Conservation (phyloP, 2,888 invertebrate genomes). For the Aphidoletes aphidimyza region DNA sequence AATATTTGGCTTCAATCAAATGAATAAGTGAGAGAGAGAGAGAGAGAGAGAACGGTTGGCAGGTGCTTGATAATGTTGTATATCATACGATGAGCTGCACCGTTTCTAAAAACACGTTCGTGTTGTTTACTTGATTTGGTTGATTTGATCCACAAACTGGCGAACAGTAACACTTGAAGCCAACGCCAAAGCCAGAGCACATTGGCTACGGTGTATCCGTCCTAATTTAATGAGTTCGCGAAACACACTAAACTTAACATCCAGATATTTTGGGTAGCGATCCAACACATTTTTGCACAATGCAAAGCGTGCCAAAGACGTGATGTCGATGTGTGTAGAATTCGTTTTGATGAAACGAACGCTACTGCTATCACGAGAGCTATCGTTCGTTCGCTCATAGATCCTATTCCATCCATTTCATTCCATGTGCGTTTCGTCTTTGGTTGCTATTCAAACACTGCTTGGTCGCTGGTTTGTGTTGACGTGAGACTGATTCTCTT, state of each 20-base stretch:
- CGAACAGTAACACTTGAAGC: background rate
- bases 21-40: too few species aligned
- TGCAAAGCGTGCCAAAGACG: slow-evolving; percentile 6
- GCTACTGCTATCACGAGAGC: slow-evolving; percentile 4
- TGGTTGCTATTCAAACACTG: background rate
- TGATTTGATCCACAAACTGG: background rate
- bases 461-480: background rate
- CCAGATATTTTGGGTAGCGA: slow-evolving; percentile 26
- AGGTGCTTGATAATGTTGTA: background rate
- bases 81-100: too few species aligned
- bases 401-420: background rate
- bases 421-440: background rate
- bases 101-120: too few species aligned
- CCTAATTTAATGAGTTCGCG: slow-evolving; percentile 51
- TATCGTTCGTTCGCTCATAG: background rate
- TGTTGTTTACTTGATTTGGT: background rate
- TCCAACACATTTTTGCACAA: slow-evolving; percentile 6
- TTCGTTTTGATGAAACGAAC: slow-evolving; percentile 33
- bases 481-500: background rate
- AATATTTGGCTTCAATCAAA: too few species aligned
- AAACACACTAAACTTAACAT: slow-evolving; percentile 40
- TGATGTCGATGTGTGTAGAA: slow-evolving; percentile 33
- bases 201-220: slow-evolving; percentile 21
- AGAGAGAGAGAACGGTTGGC: background rate
- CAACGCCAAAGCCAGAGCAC: background rate